Conservation (phyloP, 2,797 vertebrate genomes). For the Sebastes miniatus region DNA sequence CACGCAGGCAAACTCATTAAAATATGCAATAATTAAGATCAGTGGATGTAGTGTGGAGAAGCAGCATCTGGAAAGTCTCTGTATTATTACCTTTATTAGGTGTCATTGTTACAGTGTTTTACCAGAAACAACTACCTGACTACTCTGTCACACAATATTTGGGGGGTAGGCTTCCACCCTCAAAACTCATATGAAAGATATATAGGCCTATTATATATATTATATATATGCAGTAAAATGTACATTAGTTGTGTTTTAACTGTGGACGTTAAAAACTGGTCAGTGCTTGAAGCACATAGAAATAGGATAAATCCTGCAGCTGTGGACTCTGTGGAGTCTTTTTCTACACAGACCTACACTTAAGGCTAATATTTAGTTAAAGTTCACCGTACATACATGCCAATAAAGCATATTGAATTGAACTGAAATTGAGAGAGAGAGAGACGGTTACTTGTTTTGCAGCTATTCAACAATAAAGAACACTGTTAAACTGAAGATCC, state of each 20-base stretch:
- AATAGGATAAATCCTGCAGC: background rate
- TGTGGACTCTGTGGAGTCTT: background rate
- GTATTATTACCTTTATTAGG: background rate
- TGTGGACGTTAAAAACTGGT: background rate
- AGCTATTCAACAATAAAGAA: background rate
- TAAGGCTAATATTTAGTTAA: background rate
- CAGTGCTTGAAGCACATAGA: background rate
- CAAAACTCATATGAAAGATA: no score
- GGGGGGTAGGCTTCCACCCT: no score
- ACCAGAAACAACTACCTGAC: background rate
- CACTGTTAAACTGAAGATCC: background rate
- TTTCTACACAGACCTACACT: background rate
- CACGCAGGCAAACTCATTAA: no score
- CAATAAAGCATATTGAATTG: no score
- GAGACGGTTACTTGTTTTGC: background rate
- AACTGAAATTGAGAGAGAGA: background rate
- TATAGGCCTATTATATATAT: no score
- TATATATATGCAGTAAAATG: no score
- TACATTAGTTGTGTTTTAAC: no score
- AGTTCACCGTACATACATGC: background rate
- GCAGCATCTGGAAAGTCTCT: no score
- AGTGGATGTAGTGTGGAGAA: no score
- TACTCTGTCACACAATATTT: no score
- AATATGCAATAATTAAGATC: no score
- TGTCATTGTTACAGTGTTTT: background rate